These are phyloP conservation scores for Thera britannica DNA, from an alignment of 2,888 invertebrate species.

Conservation along the genomic window DNA sequence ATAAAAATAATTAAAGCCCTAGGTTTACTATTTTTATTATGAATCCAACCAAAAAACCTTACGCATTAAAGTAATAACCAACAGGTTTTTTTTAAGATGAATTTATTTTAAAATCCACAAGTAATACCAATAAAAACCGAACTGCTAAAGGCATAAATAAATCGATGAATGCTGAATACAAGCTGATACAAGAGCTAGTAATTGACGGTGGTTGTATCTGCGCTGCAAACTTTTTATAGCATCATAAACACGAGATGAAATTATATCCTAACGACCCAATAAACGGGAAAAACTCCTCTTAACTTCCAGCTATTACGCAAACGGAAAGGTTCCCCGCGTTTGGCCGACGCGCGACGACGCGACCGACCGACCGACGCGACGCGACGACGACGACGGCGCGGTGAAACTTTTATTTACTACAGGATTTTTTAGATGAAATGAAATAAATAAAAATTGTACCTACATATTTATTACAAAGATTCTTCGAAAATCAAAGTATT, in stretches of 20 bases:
- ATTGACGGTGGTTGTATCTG: conserved; percentile 77
- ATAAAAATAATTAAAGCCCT: too few relatives aligned
- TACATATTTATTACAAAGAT: conserved; percentile 33
- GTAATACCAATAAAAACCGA: conserved; percentile 7
- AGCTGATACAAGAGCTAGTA: conserved; percentile 49
- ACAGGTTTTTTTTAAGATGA: background rate
- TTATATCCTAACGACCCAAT: conserved; percentile 82
- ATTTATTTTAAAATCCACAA: conserved; percentile 1
- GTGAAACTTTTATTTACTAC: conserved; percentile 54
- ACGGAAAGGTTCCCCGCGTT: conserved; percentile 67
- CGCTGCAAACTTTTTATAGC: conserved; percentile 78
- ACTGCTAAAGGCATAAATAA: conserved; percentile 21
- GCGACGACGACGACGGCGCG: conserved; percentile 10
- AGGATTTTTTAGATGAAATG: conserved; percentile 38
- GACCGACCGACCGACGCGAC: too few relatives aligned
- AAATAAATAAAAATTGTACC: conserved; percentile 27
- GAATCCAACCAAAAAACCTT: background rate
- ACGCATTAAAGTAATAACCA: background rate
- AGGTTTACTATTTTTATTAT: background rate
- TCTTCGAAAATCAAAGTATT: conserved; percentile 36
- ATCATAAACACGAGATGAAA: conserved; percentile 82
- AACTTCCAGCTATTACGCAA: conserved; percentile 72
- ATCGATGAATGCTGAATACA: conserved; percentile 43
- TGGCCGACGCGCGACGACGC: conserved; percentile 38
- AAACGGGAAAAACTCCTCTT: conserved; percentile 78